Evolutionary conservation across 2,888 invertebrate genomes (phyloP).

Genomic region (Melanargia galathea): DNA sequence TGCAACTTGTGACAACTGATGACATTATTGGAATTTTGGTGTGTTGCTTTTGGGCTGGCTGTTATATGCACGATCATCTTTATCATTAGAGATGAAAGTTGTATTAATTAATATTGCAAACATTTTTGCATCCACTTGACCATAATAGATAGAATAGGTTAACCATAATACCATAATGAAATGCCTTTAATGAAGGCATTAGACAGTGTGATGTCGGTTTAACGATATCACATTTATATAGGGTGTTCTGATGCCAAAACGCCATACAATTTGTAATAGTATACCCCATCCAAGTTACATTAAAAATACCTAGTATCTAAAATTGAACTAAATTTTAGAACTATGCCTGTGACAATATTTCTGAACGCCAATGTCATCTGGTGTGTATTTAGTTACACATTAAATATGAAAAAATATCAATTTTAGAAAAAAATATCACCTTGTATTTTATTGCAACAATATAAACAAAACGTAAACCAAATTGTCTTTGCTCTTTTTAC

Average conservation of each 20-base stretch:
- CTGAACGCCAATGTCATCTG: no score
- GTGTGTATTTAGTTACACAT: no score
- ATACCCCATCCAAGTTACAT: conserved; percentile 27
- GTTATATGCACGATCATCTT: conserved; percentile 8
- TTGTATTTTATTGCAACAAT: not conserved
- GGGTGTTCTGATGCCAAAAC: conserved; percentile 43
- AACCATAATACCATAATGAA: conserved; percentile 16
- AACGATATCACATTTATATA: conserved; percentile 33
- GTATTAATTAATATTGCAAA: conserved; percentile 30
- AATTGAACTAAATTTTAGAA: not conserved
- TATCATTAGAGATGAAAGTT: conserved; percentile 26
- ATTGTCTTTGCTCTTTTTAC: no score
- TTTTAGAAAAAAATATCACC: no score
- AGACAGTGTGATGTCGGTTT: conserved; percentile 35
- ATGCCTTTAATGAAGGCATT: conserved; percentile 29
- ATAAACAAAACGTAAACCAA: not conserved
- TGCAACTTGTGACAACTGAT: no score
- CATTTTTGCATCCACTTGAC: conserved; percentile 16
- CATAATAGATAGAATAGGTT: conserved; percentile 22
- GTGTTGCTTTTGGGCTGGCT: no score
- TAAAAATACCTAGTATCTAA: not conserved
- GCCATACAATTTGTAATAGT: conserved; percentile 23
- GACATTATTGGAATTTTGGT: no score
- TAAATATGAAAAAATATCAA: no score
- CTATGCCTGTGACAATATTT: no score